Evolutionary conservation across 2,888 invertebrate species (phyloP), one percentile per base, ranked within the genome.

Genomic region (Amblyjoppa proteus): DNA sequence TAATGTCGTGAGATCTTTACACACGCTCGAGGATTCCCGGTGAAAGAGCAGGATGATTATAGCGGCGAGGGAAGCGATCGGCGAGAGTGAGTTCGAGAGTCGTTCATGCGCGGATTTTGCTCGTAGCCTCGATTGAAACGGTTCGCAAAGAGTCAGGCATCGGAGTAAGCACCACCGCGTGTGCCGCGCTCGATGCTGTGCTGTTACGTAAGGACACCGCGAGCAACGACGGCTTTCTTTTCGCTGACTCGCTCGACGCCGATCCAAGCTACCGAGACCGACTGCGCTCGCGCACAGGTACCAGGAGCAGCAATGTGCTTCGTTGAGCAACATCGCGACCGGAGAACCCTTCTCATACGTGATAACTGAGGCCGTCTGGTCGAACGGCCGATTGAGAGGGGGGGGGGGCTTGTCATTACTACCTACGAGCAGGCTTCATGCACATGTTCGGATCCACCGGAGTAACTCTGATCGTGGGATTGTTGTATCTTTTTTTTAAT

Each of bases 201-300:
- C 93, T 93, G 87, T 93, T 93, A 90, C 90, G 89, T 91, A 93
- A 93, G 89, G 79, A 58, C 78, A 77, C 53, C 20, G 73, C 56
- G 58, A 82, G 70, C 81, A 28, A 69, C 73, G 82, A 84, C 90
- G 91, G 93, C 94, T 94, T 94, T 94, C 93, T 93, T 94, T 93
- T 93, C 89, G 90, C 91, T 90, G 90, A 90, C 78, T 74, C 6
- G 80, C 70, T 82, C 73, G 83, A 73, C 34, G 78, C 71, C 77
- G 84, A 74, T 77, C 69, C 78, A 25, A 76, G 38, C 53, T 41
- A 76, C 71, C 56, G 75, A 68, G 70, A 56, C 45, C 13, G 4
- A 58, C 28, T 25, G 25, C 58, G 25, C 25, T 13, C 13, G 45
- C 28, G 1, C 58, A 13, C 58, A 11, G 58, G 28, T 58, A 11